Evolutionary conservation across 2,113 vertebrate genomes (phyloP).

Genomic region (Festucalex cinctus): DNA sequence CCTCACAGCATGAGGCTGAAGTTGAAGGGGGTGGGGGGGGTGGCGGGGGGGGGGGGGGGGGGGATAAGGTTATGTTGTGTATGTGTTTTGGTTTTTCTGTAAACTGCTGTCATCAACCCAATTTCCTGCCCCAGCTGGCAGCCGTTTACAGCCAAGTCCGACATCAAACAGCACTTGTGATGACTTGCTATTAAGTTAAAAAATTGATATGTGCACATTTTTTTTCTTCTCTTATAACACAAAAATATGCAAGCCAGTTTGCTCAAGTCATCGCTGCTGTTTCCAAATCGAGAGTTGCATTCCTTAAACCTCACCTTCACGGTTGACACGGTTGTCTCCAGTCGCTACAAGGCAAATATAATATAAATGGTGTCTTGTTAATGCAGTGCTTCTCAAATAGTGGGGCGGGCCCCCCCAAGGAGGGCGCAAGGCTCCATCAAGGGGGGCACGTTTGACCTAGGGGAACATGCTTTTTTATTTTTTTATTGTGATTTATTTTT

Average conservation of each 20-base stretch:
- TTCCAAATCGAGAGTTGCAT: neutral
- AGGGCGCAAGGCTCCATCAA: too few species aligned
- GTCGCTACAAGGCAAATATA: neutral
- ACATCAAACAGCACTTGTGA: neutral
- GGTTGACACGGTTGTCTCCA: neutral
- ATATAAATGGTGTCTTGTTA: too few species aligned
- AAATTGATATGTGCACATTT: neutral
- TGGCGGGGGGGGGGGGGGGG: too few species aligned
- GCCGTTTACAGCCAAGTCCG: constrained; percentile 1
- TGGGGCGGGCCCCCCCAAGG: too few species aligned
- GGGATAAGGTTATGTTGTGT: neutral
- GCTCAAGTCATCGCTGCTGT: neutral
- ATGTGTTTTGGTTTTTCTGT: neutral
- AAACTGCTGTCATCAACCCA: constrained; percentile 7
- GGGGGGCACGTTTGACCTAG: too few species aligned
- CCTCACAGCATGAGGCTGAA: neutral
- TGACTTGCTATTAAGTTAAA: constrained; percentile 1
- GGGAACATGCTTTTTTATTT: too few species aligned
- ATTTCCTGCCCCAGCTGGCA: constrained; percentile 15
- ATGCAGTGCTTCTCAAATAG: too few species aligned
- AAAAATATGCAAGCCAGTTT: neutral
- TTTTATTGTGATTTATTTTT: too few species aligned
- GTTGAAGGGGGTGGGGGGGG: neutral
- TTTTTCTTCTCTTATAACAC: neutral
- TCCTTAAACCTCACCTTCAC: neutral